These are phyloP conservation scores for Moxostoma hubbsi DNA, from an alignment of 2,797 vertebrate species.

Conservation along the genomic window DNA sequence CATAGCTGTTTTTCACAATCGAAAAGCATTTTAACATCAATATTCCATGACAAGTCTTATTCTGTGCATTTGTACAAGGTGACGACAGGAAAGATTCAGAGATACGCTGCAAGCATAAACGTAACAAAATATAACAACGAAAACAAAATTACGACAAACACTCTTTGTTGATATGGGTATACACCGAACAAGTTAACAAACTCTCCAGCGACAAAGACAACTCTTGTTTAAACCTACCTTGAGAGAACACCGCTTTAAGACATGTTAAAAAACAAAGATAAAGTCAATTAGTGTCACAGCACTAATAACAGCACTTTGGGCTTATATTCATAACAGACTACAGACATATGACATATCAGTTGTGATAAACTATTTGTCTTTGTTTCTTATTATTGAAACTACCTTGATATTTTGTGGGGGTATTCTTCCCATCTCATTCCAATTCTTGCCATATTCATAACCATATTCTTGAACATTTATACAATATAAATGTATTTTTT, in stretches of 20 bases:
- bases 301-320: conserved; percentile 39
- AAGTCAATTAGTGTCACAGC: conserved; percentile 61
- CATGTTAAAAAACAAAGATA: conserved; percentile 68
- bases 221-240: conserved; percentile 65
- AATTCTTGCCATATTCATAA: too few species aligned
- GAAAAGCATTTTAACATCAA: neutral
- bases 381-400: conserved; percentile 1
- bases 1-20: conserved; percentile 4
- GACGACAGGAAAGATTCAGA: conserved; percentile 33
- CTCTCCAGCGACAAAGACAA: conserved; percentile 60
- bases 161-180: conserved; percentile 53
- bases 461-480: too few species aligned
- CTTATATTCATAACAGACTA: neutral
- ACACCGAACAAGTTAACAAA: conserved; percentile 52
- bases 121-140: conserved; percentile 35
- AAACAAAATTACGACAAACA: conserved; percentile 56
- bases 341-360: neutral
- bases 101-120: conserved; percentile 40
- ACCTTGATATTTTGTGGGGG: too few species aligned
- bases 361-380: neutral
- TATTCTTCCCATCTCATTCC: too few species aligned
- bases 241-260: conserved; percentile 68
- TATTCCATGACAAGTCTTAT: conserved; percentile 35
- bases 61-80: conserved; percentile 35
- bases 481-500: too few species aligned